Evolutionary conservation across 2,797 vertebrate species (phyloP).

Genomic region (Chiloscyllium punctatum): DNA sequence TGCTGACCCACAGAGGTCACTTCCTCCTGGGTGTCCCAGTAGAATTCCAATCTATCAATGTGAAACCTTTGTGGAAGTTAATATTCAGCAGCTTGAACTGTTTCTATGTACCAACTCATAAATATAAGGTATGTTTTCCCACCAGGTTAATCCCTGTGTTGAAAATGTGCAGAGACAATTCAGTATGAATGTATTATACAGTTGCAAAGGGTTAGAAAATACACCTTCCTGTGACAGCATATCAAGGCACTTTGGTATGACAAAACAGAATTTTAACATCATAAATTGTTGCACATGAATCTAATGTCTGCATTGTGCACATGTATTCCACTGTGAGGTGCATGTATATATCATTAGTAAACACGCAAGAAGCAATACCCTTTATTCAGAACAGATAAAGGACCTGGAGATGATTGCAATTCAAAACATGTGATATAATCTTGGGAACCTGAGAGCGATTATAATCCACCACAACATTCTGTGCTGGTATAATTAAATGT

Average conservation of each 20-base stretch:
- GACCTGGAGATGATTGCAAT: not conserved
- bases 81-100: conserved; percentile 27
- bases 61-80: not conserved
- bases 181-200: not conserved
- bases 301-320: not conserved
- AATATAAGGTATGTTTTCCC: not conserved
- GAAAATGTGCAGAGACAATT: not conserved
- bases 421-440: not conserved
- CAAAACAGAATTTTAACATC: conserved; percentile 16
- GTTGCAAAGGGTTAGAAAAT: not conserved
- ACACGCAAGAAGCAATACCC: not conserved
- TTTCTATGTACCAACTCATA: not conserved
- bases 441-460: not conserved
- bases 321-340: not conserved
- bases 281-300: not conserved
- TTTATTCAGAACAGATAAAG: not conserved
- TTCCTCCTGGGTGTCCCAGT: not conserved
- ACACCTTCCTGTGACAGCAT: not conserved
- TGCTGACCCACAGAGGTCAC: not conserved
- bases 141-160: not conserved
- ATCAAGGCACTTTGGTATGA: not conserved
- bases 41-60: not conserved
- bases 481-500: not conserved
- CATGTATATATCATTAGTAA: not conserved
- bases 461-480: not conserved